A percentile compares a stretch with the other conserved stretches of the same genome.
These are phyloP conservation scores for Oreortyx pictus DNA, from an alignment of 2,797 vertebrate genomes.

Conservation along the genomic window DNA sequence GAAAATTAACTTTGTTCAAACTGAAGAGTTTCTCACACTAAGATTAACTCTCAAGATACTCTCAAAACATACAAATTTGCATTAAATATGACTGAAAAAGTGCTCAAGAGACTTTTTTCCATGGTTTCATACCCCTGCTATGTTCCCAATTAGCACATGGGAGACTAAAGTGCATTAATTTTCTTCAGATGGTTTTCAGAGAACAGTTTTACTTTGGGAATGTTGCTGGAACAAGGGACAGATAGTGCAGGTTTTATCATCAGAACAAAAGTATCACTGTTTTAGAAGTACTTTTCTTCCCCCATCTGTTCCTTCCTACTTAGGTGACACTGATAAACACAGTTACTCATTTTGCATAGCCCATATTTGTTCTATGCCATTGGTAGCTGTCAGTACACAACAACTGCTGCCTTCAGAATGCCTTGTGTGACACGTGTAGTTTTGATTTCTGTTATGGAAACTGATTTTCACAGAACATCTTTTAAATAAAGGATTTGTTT, in stretches of 20 bases:
- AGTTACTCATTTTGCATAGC: not conserved
- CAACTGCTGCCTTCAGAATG: not conserved
- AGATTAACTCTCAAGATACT: not conserved
- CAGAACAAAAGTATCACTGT: not conserved
- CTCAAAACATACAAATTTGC: slow-evolving; percentile 29
- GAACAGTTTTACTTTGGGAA: not conserved
- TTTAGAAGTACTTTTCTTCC: not conserved
- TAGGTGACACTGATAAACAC: not conserved
- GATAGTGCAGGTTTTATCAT: not conserved
- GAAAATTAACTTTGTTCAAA: slow-evolving; percentile 16
- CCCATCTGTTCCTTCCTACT: not conserved
- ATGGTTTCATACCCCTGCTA: not conserved
- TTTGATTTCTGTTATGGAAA: not conserved
- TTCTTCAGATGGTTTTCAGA: not conserved
- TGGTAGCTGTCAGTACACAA: not conserved
- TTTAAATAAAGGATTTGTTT: slow-evolving; percentile 66
- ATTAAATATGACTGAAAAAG: slow-evolving; percentile 9
- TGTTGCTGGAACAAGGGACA: not conserved
- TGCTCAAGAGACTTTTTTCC: not conserved
- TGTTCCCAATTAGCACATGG: not conserved
- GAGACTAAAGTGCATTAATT: not conserved
- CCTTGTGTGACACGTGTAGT: not conserved
- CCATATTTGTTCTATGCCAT: not conserved
- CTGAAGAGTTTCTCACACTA: not conserved
- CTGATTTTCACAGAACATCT: not conserved